These are phyloP conservation scores for Ctenochaetus hawaiiensis DNA, from an alignment of 2,797 vertebrate species.

Conservation along the genomic window DNA sequence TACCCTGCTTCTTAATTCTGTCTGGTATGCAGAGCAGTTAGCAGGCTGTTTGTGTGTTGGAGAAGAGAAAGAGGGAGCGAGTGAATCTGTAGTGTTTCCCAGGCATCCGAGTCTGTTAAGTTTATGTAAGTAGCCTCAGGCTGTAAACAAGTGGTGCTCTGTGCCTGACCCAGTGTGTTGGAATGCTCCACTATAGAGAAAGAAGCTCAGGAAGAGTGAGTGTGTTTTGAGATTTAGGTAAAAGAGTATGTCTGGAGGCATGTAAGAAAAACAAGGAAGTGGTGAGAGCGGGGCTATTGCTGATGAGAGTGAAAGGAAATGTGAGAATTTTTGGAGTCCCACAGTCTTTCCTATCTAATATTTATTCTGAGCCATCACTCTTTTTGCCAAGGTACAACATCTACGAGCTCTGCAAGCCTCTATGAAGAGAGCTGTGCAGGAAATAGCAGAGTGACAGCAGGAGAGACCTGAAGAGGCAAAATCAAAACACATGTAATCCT, in stretches of 20 bases:
- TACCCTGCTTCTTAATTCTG: constrained; percentile 52
- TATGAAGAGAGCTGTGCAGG: background rate
- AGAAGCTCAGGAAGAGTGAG: constrained; percentile 37
- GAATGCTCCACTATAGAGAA: constrained; percentile 67
- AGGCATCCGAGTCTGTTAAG: constrained; percentile 75
- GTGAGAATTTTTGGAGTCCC: constrained; percentile 31
- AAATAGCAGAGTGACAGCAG: background rate
- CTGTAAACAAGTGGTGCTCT: constrained; percentile 88
- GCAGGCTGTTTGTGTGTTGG: constrained; percentile 21
- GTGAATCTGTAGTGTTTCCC: constrained; percentile 74
- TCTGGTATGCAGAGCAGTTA: constrained; percentile 57
- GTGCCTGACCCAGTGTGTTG: constrained; percentile 77
- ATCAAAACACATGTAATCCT: constrained; percentile 17
- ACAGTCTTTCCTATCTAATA: constrained; percentile 31
- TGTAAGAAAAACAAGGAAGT: constrained; percentile 50
- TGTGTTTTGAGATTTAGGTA: constrained; percentile 48
- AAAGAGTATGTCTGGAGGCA: constrained; percentile 49
- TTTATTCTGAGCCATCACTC: constrained; percentile 26
- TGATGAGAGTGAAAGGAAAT: constrained; percentile 51
- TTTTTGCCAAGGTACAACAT: background rate
- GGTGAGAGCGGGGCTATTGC: constrained; percentile 34
- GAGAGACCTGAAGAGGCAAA: background rate
- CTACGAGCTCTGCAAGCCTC: constrained; percentile 7
- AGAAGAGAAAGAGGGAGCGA: constrained; percentile 27
- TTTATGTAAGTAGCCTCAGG: constrained; percentile 83